Conservation (phyloP, 2,797 vertebrate species). For the Acropternis orthonyx region DNA sequence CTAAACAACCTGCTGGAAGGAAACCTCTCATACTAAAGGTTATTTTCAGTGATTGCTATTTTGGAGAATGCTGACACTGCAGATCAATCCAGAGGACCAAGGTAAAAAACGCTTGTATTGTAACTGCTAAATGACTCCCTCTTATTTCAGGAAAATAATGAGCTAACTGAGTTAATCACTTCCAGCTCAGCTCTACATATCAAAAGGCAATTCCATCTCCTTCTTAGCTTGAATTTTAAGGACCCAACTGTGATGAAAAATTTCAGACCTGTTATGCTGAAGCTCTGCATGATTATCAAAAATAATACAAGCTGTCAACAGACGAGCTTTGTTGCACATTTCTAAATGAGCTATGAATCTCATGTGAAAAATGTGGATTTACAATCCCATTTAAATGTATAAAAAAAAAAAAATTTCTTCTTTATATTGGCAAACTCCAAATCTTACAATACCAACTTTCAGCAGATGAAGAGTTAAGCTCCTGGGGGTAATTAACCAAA, state of each 20-base stretch:
- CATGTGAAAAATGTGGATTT: background rate
- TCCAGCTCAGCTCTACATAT: constrained; percentile 64
- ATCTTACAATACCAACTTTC: background rate
- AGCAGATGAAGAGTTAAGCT: background rate
- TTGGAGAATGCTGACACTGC: constrained; percentile 84
- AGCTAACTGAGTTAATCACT: constrained; percentile 77
- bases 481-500: background rate
- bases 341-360: background rate
- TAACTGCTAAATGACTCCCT: constrained; percentile 76
- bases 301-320: background rate
- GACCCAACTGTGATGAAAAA: background rate
- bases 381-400: background rate
- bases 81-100: constrained; percentile 74
- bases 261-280: background rate
- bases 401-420: background rate
- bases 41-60: constrained; percentile 82
- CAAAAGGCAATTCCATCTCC: constrained; percentile 34
- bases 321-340: background rate
- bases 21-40: constrained; percentile 48
- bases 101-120: constrained; percentile 63
- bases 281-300: background rate
- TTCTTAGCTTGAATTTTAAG: background rate
- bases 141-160: constrained; percentile 74
- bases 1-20: constrained; percentile 13
- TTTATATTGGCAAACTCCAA: background rate